A percentile compares a stretch with the other conserved stretches of the same genome.
Conservation (phyloP, 2,113 vertebrate species). For the Malurus alboscapulatus region DNA sequence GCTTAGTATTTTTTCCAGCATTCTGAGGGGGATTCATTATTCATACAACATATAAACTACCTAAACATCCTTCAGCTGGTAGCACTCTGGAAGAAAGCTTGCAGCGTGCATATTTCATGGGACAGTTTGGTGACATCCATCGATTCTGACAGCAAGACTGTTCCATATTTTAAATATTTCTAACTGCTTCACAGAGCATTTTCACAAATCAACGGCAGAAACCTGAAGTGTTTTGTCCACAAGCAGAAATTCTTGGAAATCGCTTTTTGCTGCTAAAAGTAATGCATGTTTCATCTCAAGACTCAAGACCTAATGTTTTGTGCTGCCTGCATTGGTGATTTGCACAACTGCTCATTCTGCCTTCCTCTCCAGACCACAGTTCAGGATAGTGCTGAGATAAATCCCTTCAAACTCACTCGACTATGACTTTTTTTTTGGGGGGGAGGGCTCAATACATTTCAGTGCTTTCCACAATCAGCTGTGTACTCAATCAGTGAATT, state of each 20-base stretch:
- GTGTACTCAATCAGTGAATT: neutral
- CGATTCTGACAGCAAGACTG: neutral
- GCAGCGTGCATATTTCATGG: neutral
- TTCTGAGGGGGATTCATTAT: neutral
- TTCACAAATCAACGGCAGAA: neutral
- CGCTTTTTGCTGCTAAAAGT: neutral
- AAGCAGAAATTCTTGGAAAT: neutral
- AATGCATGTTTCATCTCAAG: neutral
- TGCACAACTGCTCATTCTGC: neutral
- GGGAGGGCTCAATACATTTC: rapidly evolving
- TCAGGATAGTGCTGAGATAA: neutral
- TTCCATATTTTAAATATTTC: neutral
- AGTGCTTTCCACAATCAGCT: neutral
- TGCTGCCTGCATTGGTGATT: neutral
- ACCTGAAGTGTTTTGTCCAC: neutral
- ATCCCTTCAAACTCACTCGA: neutral
- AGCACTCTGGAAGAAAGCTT: neutral
- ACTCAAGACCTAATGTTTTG: neutral
- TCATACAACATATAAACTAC: neutral
- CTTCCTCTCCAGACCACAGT: neutral
- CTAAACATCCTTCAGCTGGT: neutral
- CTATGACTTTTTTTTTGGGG: no score
- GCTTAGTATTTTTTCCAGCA: neutral
- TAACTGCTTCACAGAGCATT: neutral
- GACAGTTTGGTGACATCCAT: neutral